Percentiles rank a stretch among this genome's conserved stretches.
phyloP scores from a whole-genome alignment of 2,113 vertebrate species.

The Potamarius usumacintae region DNA sequence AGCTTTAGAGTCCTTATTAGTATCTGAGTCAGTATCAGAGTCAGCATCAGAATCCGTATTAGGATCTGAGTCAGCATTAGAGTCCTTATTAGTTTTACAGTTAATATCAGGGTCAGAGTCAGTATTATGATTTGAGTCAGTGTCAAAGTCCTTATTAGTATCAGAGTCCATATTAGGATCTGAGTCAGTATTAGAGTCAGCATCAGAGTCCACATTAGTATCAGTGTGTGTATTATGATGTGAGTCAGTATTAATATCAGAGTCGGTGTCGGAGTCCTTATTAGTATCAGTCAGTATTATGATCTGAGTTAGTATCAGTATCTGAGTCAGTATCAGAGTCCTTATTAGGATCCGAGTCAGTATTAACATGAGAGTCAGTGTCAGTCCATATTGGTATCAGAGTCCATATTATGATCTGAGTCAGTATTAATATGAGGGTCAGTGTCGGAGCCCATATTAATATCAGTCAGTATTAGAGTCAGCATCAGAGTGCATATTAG shows the following conservation, averaged over 20 bases:
- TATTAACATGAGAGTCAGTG: neutral
- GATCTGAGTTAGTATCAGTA: neutral
- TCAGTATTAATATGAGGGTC: too few relatives aligned
- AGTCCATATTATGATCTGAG: neutral
- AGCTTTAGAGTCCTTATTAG: neutral
- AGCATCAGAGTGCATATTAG: neutral
- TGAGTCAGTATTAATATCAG: too few relatives aligned
- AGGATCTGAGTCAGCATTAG: neutral
- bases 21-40: neutral
- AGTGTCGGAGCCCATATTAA: neutral
- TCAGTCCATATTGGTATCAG: neutral
- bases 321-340: neutral
- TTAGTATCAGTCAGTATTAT: too few relatives aligned
- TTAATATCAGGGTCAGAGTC: too few relatives aligned
- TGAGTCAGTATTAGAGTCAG: neutral
- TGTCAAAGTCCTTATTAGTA: neutral
- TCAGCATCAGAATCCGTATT: neutral
- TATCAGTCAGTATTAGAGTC: neutral
- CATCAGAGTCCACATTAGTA: too few relatives aligned
- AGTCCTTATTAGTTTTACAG: neutral
- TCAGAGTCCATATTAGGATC: neutral
- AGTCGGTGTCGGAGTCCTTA: too few relatives aligned
- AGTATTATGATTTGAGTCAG: neutral
- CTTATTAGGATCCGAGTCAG: neutral
- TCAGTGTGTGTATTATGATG: neutral